phyloP scores from a whole-genome alignment of 2,888 invertebrate genomes.

The Athetis lepigone region DNA sequence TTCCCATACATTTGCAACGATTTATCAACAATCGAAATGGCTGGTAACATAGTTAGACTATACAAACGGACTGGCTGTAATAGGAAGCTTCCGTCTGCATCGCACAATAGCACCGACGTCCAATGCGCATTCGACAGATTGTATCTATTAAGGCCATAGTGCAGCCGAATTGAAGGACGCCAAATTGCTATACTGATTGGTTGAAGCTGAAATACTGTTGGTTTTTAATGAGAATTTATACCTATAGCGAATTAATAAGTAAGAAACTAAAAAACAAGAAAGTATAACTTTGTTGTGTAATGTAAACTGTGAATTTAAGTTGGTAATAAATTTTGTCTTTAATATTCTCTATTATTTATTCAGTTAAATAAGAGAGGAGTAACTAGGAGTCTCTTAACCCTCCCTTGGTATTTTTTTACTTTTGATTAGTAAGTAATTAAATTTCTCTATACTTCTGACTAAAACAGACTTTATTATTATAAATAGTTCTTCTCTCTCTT shows the following conservation, averaged over 20 bases:
- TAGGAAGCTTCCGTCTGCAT: slow-evolving; percentile 61
- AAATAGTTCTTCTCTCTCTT: no score
- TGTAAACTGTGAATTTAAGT: no score
- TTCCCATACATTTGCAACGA: slow-evolving; percentile 38
- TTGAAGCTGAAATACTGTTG: slow-evolving; percentile 36
- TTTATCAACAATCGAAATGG: slow-evolving; percentile 59
- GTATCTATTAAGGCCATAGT: slow-evolving; percentile 63
- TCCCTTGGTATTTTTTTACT: no score
- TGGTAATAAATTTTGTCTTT: no score
- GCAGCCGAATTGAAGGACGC: slow-evolving; percentile 48
- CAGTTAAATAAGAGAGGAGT: no score
- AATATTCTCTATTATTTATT: no score
- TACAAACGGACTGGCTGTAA: slow-evolving; percentile 71
- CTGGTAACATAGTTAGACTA: slow-evolving; percentile 60
- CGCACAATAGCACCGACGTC: slow-evolving; percentile 63
- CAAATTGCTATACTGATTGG: slow-evolving; percentile 55
- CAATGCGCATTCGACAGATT: slow-evolving; percentile 62
- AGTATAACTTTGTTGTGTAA: no score
- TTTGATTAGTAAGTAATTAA: no score
- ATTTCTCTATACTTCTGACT: no score
- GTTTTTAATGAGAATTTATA: slow-evolving; percentile 12
- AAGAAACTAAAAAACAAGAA: not conserved
- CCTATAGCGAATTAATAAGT: not conserved
- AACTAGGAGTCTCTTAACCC: no score
- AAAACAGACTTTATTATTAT: no score